Evolutionary conservation across 1,140 invertebrate species (phyloP), one percentile per base, ranked within the genome.

Genomic region (Sogatella furcifera): DNA sequence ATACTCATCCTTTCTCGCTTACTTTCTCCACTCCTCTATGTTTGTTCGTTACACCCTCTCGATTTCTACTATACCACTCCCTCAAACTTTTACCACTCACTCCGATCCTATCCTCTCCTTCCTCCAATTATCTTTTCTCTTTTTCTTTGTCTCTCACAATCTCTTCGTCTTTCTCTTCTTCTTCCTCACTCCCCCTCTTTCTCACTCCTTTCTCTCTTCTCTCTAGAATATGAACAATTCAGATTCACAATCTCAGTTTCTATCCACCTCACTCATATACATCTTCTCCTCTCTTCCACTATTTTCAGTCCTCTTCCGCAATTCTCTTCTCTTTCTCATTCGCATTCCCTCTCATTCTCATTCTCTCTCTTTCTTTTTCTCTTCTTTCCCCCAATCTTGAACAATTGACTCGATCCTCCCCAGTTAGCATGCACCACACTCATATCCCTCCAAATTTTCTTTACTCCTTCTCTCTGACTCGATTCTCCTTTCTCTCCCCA

Each of bases 341-440:
- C 19, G 4, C 44, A n/a, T 5, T 46, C 19, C 13, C 13, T 46
- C 44, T 46, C 19, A 15, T 13, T 46, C 44, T 19, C n/a, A 6
- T 46, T 19, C 44, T n/a, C 44, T 46, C n/a, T 46, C n/a, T 46
- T 46, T 46, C 21, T 17, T 49, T 49, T 15, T 49, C 46, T 49
- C 46, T 38, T 10, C 21, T 49, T 22, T 41, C 49, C 22, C 0
- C 52, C 41, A 38, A 43, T 53, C 55, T 57, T 57, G 15, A 49
- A 22, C 56, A n/a, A n/a, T n/a, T 49, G n/a, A 52, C 57, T 59
- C 56, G 42, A 44, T 44, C 56, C 44, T 21, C 28, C 49, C 2
- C 24, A 28, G 24, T 28, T 28, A 4, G 2, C 44, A 31, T 59
- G 55, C 59, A 19, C 42, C 61, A 41, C 57, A 44, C 57, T 62